Conservation (phyloP, 2,113 vertebrate genomes). For the Bathybates hornii region DNA sequence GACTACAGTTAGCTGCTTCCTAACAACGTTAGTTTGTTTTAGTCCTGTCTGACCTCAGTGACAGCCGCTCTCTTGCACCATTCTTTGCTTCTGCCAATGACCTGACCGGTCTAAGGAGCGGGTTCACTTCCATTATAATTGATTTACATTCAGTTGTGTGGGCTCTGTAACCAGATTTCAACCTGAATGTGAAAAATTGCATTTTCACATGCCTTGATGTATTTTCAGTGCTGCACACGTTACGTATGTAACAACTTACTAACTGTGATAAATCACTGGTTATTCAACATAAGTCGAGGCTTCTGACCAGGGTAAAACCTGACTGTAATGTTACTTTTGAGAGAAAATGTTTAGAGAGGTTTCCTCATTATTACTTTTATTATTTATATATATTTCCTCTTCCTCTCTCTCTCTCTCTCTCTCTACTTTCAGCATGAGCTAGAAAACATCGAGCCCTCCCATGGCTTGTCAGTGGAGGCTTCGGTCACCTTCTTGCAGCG, state of each 20-base stretch:
- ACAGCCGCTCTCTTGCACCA: slow-evolving; percentile 8
- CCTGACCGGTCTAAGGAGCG: not conserved
- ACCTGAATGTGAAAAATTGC: not conserved
- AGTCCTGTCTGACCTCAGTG: slow-evolving; percentile 45
- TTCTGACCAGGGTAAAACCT: not conserved
- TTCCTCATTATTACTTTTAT: not conserved
- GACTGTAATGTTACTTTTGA: not conserved
- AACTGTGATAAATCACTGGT: not conserved
- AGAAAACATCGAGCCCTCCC: slow-evolving; percentile 90
- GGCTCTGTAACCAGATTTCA: slow-evolving; percentile 8
- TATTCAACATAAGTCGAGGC: not conserved
- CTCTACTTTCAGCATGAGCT: slow-evolving; percentile 81
- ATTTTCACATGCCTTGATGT: not conserved
- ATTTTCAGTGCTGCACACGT: not conserved
- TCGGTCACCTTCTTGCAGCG: slow-evolving; percentile 92
- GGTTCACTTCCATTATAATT: slow-evolving; percentile 21
- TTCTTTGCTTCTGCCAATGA: slow-evolving; percentile 26
- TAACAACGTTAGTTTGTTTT: slow-evolving; percentile 62
- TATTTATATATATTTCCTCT: not conserved
- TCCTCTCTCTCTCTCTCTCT: not conserved
- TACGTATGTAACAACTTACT: not conserved
- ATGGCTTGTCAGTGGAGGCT: slow-evolving; percentile 87
- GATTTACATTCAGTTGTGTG: not conserved
- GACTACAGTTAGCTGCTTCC: slow-evolving; percentile 35
- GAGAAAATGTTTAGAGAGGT: not conserved